Conservation (phyloP, 2,797 vertebrate genomes). For the Vireo griseus region DNA sequence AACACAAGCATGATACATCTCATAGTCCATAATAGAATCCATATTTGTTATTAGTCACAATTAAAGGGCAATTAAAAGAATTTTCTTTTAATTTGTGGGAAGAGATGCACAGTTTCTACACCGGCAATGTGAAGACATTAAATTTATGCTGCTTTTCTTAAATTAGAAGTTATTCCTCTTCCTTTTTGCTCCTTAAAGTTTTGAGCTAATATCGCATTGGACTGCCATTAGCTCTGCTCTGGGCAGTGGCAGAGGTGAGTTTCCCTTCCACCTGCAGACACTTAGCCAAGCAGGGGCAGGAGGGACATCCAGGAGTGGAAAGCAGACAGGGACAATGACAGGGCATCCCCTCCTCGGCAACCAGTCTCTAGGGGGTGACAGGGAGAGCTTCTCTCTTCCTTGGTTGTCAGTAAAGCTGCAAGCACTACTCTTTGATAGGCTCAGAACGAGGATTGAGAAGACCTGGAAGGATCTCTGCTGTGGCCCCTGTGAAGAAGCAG, state of each 20-base stretch:
- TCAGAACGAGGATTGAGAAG: not conserved
- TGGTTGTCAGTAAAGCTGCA: accelerated
- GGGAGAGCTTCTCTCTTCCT: not conserved
- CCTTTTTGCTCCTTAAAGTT: not conserved
- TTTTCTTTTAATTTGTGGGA: not conserved
- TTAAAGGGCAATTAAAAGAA: not conserved
- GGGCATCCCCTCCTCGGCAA: not conserved
- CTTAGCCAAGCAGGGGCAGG: not conserved
- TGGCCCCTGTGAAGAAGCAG: accelerated
- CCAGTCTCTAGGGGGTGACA: not conserved
- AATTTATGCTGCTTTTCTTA: not conserved
- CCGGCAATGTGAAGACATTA: not conserved
- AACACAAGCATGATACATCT: not conserved
- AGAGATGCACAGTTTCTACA: not conserved
- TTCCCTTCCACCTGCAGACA: not conserved
- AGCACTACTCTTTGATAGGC: accelerated
- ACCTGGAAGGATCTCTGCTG: accelerated
- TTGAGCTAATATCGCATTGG: not conserved
- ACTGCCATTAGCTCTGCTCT: not conserved
- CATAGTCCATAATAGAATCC: not conserved
- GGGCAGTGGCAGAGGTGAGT: not conserved
- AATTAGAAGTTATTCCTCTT: not conserved
- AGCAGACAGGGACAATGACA: accelerated
- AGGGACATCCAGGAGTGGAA: accelerated
- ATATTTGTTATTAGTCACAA: not conserved